Percentiles rank a stretch among this genome's conserved stretches.
Conservation (phyloP, 2,797 vertebrate genomes). For the Bovichtus diacanthus region DNA sequence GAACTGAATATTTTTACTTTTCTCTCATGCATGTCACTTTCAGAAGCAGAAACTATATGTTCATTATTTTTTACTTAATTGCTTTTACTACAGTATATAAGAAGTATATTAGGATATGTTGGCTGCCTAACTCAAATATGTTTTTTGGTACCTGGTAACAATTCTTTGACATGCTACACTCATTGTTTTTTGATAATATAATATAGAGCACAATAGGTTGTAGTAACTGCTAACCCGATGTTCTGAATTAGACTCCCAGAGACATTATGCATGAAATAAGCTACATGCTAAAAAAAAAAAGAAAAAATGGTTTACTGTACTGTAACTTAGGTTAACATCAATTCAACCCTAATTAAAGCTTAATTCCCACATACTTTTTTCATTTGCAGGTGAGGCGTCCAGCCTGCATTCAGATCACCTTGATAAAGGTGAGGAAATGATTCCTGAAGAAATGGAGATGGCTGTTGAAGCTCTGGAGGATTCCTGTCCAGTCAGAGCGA, state of each 20-base stretch:
- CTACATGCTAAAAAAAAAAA: neutral
- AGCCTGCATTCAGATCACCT: conserved; percentile 28
- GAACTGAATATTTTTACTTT: neutral
- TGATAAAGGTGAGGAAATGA: conserved; percentile 10
- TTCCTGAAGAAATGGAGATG: conserved; percentile 54
- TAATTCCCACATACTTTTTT: conserved; percentile 24
- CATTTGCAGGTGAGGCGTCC: conserved; percentile 53
- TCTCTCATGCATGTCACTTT: conserved; percentile 9
- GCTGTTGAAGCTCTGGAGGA: conserved; percentile 56
- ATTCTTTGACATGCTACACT: neutral
- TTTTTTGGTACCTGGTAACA: neutral
- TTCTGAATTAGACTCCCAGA: conserved; percentile 1
- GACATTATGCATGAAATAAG: conserved; percentile 12
- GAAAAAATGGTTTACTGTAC: too few species aligned
- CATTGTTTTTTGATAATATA: neutral
- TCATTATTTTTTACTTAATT: neutral
- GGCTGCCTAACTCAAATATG: neutral
- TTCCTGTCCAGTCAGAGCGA: conserved; percentile 22
- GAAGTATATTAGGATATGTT: neutral
- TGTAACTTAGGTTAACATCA: neutral
- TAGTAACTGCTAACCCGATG: neutral
- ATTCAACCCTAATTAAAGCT: neutral
- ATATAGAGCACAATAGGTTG: neutral
- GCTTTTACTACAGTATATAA: neutral
- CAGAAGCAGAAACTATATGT: neutral